Evolutionary conservation across 2,797 vertebrate species (phyloP), one percentile per base, ranked within the genome.

Genomic region (Galaxias olidus): DNA sequence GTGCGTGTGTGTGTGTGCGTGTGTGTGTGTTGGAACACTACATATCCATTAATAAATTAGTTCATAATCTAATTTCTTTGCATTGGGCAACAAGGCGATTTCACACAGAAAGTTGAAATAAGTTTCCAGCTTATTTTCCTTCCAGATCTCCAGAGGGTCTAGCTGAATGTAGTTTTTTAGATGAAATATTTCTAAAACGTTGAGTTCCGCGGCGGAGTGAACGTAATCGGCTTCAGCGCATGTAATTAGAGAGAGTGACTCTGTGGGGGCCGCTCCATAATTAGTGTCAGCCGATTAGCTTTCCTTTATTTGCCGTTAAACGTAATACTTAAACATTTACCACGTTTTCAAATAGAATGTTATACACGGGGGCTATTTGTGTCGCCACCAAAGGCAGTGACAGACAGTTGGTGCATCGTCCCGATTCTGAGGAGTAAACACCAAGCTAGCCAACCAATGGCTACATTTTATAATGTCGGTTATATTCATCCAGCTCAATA

Each of bases 261-360:
- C 68, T 65, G 71, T 74, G 63, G 70, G 76, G 74, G 69, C 74
- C 78, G 75, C 59, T 63, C 71, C 61, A 61, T 79, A 79, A 81
- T 81, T 79, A 83, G 76, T 75, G 78, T 74, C 76, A 74, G 68
- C 64, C 74, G 68, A 81, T 81, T 79, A 79, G 63, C 61, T 69
- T 71, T 61, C 66, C 60, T 77, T 72, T 67, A 78, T 73, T 63
- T 70, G 78, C 70, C 72, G 68, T 68, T 72, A 64, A 83, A 69
- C 51, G 57, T 61, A 72, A 72, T 62, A 72, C 72, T 72, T 71
- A 61, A 73, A 67, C 54, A 63, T 61, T 73, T 73, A 30, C 66
- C 55, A 46, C 53, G 71, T 70, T 68, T n/a, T 61, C 62, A 74
- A 75, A 74, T 72, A 80, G 63, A n/a, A 57, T 10, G 15, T 57